Base-by-base conservation (phyloP, 2,797 vertebrate species). In the Pangasius larnaudii region DNA sequence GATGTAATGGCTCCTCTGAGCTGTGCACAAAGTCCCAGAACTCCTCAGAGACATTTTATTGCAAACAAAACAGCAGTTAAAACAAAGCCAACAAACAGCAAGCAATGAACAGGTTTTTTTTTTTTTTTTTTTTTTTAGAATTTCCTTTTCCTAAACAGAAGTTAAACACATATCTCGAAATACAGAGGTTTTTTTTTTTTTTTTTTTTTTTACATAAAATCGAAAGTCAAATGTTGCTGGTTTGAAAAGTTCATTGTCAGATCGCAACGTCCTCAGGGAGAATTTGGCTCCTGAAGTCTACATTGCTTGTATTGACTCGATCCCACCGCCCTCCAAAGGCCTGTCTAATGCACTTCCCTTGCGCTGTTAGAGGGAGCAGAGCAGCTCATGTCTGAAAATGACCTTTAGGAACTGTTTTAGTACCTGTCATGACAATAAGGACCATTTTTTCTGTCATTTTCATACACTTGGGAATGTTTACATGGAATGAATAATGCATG, bases 381-480 rank as follows among this genome's bases (percentile, higher is more conserved):
- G 59, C 39, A 5, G 39, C 39, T 83, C 7, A 0, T 49, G n/a
- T 67, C 67, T 84, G n/a, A 84, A 79, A 81, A 51, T 24, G 63
- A 84, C 80, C 59, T 88, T 84, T 84, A 84, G 18, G 27, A 74
- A 36, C 46, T 42, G 46, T 84, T 53, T 88, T 77, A 53, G 42
- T 77, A 59, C 46, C 61, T 39, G 56, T n/a, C 30, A n/a, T 77
- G 58, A 33, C 69, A 84, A 77, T 75, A 75, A 84, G 22, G 22
- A 65, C 3, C 72, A 72, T 61, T 87, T 63, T 74, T 84, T 67
- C 81, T 74, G 80, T 84, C 87, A 77, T 51, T 84, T 63, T 30
- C 56, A 53, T 56, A 63, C 86, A 65, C 86, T 65, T 56, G 80
- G 85, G 77, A 87, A 87, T 71, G 63, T 87, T 87, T 87, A 87